These are phyloP conservation scores for Poeciliopsis retropinna DNA, from an alignment of 2,113 vertebrate species.

Conservation along the genomic window DNA sequence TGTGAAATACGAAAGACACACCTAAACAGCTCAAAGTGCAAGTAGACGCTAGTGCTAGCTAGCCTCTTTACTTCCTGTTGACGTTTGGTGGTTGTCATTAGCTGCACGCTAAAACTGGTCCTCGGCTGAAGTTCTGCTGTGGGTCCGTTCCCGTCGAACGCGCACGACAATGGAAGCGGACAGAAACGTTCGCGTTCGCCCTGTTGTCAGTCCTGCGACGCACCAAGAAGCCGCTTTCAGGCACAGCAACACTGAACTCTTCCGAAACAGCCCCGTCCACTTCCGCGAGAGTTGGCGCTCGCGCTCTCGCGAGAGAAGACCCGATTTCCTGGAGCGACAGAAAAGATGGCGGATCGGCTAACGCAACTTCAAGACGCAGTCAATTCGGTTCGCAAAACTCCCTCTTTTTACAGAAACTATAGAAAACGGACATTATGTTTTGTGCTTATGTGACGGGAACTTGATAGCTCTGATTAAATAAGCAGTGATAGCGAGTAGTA, in stretches of 20 bases:
- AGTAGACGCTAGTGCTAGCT: slow-evolving; percentile 44
- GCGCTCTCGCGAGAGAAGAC: slow-evolving; percentile 34
- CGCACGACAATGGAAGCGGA: background rate
- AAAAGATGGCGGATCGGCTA: slow-evolving; percentile 89
- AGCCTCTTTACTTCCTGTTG: slow-evolving; percentile 68
- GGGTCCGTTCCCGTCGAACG: background rate
- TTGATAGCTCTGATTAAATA: background rate
- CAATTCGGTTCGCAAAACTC: slow-evolving; percentile 85
- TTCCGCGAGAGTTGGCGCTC: slow-evolving; percentile 14
- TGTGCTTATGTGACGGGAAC: background rate
- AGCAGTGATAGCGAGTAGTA: background rate
- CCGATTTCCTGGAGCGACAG: background rate
- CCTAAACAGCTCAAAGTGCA: slow-evolving; percentile 67
- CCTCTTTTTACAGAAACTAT: background rate
- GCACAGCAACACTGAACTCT: background rate
- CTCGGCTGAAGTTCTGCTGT: background rate
- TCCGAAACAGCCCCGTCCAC: background rate
- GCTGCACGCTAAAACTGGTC: slow-evolving; percentile 42
- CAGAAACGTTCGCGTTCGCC: background rate
- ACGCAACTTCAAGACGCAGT: slow-evolving; percentile 95
- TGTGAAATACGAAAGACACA: slow-evolving; percentile 14
- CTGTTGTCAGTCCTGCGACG: no score
- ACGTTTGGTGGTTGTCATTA: slow-evolving; percentile 57
- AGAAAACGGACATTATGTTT: fast-evolving
- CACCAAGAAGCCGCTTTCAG: background rate